Evolutionary conservation across 2,113 vertebrate genomes (phyloP).

Genomic region (Pardalotus punctatus): DNA sequence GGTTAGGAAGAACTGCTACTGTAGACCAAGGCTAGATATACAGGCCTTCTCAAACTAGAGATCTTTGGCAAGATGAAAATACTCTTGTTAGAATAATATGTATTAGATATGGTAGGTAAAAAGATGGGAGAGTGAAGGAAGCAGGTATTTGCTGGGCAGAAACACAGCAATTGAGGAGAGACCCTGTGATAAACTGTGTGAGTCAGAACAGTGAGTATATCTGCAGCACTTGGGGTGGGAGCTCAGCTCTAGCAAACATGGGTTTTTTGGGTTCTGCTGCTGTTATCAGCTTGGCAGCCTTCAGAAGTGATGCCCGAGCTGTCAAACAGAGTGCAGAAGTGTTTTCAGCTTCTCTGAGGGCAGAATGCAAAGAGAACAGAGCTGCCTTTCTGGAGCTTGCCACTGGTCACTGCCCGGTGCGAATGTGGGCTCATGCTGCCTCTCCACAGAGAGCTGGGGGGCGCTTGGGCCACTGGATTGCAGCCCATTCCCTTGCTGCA

Average conservation of each 20-base stretch:
- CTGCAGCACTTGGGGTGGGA: neutral
- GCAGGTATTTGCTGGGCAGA: neutral
- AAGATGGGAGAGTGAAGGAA: neutral
- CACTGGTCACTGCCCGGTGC: rapidly evolving
- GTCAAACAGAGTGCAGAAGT: neutral
- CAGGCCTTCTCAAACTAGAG: neutral
- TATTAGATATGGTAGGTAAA: neutral
- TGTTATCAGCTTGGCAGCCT: neutral
- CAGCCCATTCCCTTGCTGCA: neutral
- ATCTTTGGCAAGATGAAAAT: neutral
- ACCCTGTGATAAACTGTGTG: rapidly evolving
- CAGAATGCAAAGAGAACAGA: neutral
- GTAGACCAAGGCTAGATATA: neutral
- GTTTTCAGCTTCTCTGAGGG: neutral
- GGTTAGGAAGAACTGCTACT: neutral
- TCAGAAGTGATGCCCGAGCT: neutral
- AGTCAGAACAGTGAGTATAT: neutral
- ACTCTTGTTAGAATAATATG: neutral
- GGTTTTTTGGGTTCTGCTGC: constrained; percentile 6
- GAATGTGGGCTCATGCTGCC: rapidly evolving
- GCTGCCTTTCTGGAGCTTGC: neutral
- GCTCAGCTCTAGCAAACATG: neutral
- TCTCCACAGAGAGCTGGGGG: rapidly evolving
- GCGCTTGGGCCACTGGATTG: neutral
- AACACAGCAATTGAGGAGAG: neutral